A percentile compares a stretch with the other conserved stretches of the same genome.
Conservation (phyloP, 2,888 invertebrate species). For the Auanema sp. region DNA sequence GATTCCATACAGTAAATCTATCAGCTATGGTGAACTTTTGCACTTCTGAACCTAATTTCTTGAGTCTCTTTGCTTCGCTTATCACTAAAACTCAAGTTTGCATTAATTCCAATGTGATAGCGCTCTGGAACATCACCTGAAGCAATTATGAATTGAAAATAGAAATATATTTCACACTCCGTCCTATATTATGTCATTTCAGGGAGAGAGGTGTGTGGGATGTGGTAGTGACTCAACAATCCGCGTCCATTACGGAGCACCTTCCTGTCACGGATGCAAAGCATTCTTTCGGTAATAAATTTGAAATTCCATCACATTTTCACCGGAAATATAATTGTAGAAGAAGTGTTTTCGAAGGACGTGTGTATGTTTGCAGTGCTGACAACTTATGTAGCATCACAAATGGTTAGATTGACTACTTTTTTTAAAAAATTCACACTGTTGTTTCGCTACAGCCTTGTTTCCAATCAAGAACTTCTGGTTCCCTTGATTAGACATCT, state of each 20-base stretch:
- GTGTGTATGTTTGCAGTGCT: constrained; percentile 39
- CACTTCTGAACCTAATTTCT: no score
- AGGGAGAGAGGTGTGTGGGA: constrained; percentile 47
- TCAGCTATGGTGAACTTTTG: no score
- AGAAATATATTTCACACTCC: no score
- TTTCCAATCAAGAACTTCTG: neutral
- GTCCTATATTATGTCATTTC: constrained; percentile 12
- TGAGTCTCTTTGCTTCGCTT: no score
- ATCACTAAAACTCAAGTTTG: no score
- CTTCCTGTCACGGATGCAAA: constrained; percentile 54
- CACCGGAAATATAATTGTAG: constrained; percentile 9
- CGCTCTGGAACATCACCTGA: no score
- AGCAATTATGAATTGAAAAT: no score
- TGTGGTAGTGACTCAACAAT: constrained; percentile 46
- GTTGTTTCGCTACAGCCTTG: no score
- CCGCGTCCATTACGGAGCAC: constrained; percentile 52
- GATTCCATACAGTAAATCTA: no score
- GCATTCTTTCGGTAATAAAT: constrained; percentile 38
- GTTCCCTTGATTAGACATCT: neutral
- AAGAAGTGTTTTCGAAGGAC: constrained; percentile 48
- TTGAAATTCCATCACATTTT: neutral
- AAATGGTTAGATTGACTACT: constrained; percentile 27
- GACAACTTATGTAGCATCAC: constrained; percentile 45
- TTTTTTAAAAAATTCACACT: neutral
- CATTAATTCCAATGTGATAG: no score